Conservation (phyloP, 2,888 invertebrate species). For the Andricus quercusramuli region DNA sequence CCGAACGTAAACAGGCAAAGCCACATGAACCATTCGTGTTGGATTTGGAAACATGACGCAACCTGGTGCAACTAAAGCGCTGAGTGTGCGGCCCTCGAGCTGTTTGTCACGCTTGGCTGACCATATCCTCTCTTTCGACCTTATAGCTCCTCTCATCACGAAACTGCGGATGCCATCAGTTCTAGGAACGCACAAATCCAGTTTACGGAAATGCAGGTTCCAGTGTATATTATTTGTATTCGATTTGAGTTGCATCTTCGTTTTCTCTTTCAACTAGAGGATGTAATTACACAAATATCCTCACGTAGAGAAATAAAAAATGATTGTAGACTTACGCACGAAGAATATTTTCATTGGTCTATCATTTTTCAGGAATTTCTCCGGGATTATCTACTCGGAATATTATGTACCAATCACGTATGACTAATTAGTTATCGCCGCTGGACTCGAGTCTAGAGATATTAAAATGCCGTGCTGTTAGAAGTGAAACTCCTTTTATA, state of each 20-base stretch:
- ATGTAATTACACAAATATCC: neutral
- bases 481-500: neutral
- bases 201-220: no score
- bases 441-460: slow-evolving; percentile 10
- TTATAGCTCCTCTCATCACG: no score
- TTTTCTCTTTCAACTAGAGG: no score
- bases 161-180: no score
- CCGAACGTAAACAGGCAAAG: no score
- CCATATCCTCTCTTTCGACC: no score
- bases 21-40: no score
- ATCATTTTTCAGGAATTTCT: slow-evolving; percentile 14
- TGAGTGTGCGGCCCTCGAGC: no score
- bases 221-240: neutral
- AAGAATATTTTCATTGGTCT: slow-evolving; percentile 19
- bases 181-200: no score
- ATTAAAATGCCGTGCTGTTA: slow-evolving; percentile 8
- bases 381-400: neutral
- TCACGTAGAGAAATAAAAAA: neutral
- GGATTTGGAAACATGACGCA: no score
- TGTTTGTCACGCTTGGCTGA: no score
- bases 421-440: slow-evolving; percentile 29
- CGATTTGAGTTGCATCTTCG: neutral
- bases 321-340: neutral
- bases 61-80: no score
- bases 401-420: slow-evolving; percentile 8